Conservation (phyloP, 2,888 invertebrate species). For the Macaria liturata region DNA sequence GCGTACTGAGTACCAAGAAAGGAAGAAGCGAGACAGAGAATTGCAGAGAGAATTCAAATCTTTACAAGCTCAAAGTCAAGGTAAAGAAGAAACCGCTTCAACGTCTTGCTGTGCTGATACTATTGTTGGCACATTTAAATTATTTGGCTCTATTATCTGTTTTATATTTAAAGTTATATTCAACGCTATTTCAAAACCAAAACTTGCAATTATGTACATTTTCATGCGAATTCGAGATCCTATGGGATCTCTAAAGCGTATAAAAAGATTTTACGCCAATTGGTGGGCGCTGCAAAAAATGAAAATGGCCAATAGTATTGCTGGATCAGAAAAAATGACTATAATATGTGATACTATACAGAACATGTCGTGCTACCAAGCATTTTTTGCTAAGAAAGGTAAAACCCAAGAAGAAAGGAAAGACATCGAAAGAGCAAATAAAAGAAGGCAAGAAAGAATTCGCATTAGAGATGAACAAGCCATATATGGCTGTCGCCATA, state of each 20-base stretch:
- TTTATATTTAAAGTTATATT: constrained; percentile 26
- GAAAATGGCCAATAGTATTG: constrained; percentile 40
- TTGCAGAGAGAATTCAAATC: constrained; percentile 30
- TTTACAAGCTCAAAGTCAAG: constrained; percentile 30
- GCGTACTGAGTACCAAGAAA: constrained; percentile 32
- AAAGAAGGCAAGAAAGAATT: constrained; percentile 41
- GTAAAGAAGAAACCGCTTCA: constrained; percentile 36
- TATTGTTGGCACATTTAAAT: constrained; percentile 39
- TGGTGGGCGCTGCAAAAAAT: constrained; percentile 45
- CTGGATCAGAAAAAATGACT: constrained; percentile 44
- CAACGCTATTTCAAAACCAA: constrained; percentile 40
- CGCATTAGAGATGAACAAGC: constrained; percentile 42
- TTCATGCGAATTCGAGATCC: constrained; percentile 39
- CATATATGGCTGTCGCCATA: constrained; percentile 45
- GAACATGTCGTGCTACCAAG: constrained; percentile 38
- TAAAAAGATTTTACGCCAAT: constrained; percentile 35
- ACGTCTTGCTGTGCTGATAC: constrained; percentile 43
- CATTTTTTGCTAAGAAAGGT: constrained; percentile 43
- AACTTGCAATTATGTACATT: constrained; percentile 36
- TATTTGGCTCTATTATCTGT: constrained; percentile 27
- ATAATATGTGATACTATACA: constrained; percentile 47
- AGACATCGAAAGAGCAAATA: constrained; percentile 29
- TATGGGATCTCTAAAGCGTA: constrained; percentile 30
- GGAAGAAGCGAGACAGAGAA: constrained; percentile 29
- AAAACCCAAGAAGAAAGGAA: constrained; percentile 41